Base-by-base conservation (phyloP, 2,113 vertebrate species). In the Xiphorhynchus elegans region DNA sequence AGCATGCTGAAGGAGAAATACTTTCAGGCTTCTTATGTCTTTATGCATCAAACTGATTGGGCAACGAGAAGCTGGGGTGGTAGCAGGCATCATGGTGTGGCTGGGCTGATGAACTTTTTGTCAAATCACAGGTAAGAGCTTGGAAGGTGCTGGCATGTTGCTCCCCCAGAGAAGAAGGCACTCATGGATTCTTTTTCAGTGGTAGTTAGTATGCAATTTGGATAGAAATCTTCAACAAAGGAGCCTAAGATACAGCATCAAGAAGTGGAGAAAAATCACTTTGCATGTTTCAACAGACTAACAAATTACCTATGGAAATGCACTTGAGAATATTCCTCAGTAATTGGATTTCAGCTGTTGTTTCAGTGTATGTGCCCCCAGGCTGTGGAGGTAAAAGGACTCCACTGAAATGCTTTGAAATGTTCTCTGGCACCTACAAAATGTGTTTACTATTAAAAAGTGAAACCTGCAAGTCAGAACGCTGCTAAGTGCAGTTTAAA, bases 221-320 rank as follows among this genome's bases (percentile, higher is more conserved):
- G 86, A 55, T 47, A 73, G 68, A 92, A 82, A 86, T 50, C 64
- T 75, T 81, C 64, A 84, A 31, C 56, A 15, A 46, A 63, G 37
- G 37, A 95, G 85, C 76, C 77, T 0, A 16, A 81, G 80, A 74
- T 89, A 76, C 25, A 66, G 76, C 88, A 68, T 74, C 85, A 94
- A 96, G 93, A 96, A 91, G 60, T 68, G 70, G 85, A 78, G 95
- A 94, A 94, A 94, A 95, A 97, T 92, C 91, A 93, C 91, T 95
- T 97, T 96, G 90, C 96, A 66, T 97, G 95, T 96, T 97, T 74
- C 94, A 97, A 95, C 95, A 95, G 90, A 95, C 95, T 94, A 97
- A 95, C 81, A 91, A 97, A 97, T 97, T 97, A 96, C 97, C 92
- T 83, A 97, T 97, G 96, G 96, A 97, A 97, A 97, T 92, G 60